Evolutionary conservation across 2,888 invertebrate species (phyloP).

Genomic region (Leucophora obtusa): DNA sequence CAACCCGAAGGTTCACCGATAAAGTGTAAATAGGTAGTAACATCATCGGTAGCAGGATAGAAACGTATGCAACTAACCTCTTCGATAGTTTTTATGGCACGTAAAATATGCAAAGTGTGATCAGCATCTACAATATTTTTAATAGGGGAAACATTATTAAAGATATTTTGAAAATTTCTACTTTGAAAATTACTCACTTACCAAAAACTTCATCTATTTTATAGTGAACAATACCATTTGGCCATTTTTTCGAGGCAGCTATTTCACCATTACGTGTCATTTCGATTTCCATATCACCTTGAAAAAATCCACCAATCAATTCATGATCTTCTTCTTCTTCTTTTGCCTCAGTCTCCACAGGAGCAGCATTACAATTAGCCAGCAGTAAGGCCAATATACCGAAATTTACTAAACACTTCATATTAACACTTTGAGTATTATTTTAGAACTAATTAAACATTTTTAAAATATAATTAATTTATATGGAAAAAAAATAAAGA

Average conservation of each 20-base stretch:
- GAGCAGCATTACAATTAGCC: not conserved
- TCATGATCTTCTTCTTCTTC: slow-evolving; percentile 83
- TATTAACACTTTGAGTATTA: not conserved
- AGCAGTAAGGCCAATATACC: not conserved
- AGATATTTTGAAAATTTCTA: too few species aligned
- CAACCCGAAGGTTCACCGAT: slow-evolving; percentile 81
- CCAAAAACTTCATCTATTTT: slow-evolving; percentile 69
- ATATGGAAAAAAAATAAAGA: not conserved
- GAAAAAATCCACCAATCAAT: slow-evolving; percentile 85
- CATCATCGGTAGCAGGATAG: slow-evolving; percentile 80
- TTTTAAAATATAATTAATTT: not conserved
- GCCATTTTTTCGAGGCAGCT: slow-evolving; percentile 81
- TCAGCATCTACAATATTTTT: slow-evolving; percentile 69
- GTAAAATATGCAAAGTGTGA: slow-evolving; percentile 82
- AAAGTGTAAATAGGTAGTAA: slow-evolving; percentile 66
- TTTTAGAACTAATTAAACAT: not conserved
- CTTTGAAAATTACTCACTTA: slow-evolving; percentile 42
- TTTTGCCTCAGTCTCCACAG: not conserved
- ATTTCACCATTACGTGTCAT: slow-evolving; percentile 81
- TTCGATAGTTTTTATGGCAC: slow-evolving; percentile 85
- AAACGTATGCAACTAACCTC: slow-evolving; percentile 86
- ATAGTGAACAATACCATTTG: slow-evolving; percentile 84
- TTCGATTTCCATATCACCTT: slow-evolving; percentile 87
- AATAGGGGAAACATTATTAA: too few species aligned
- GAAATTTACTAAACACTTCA: not conserved